Evolutionary conservation across 1,140 invertebrate species (phyloP), one percentile per base, ranked within the genome.

Genomic region (Drosophila nigrodunni): DNA sequence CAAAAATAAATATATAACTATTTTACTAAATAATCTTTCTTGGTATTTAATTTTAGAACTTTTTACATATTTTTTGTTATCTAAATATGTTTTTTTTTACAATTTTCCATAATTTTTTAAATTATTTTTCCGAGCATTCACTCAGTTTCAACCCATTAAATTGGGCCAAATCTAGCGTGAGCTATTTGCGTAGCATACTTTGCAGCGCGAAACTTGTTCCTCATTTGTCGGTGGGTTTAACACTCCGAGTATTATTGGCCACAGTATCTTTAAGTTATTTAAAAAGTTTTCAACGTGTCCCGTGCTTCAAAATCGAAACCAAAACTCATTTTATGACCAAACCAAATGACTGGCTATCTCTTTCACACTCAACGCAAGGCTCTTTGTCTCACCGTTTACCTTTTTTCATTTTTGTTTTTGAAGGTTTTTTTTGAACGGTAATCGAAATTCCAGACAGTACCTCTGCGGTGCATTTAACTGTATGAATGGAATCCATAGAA

Each of bases 221-320:
- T 34, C 25, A 46, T 43, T 35, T 39, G 52, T 11, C 15, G 58
- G 11, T 13, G 11, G 13, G 37, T 34, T 72, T 49, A 47, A 65
- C 62, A 55, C 62, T 44, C 39, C 46, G 8, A 2, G 39, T 41
- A 25, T 58, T 58, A 25, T 58, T 58, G 9, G 11, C 6, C 55
- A 11, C 47, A 64, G 37, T 77, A 50, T 67, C 69, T 61, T 74
- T 62, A 88, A 88, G 69, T 88, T 83, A 77, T 79, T 80, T 70
- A 80, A 83, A 88, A 87, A 87, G 83, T 87, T 87, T 80, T 54
- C 82, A 86, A 87, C 79, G 78, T 80, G 78, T 70, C 78, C 58
- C 41, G 18, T 34, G 71, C 46, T 7, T 34, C 39, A 21, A 41
- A 50, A 69, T 30, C 50, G 52, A 35, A 52, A 41, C 18, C 65